A percentile compares a stretch with the other conserved stretches of the same genome.
Conservation (phyloP, 2,797 vertebrate genomes). For the Gallinago solitaria region DNA sequence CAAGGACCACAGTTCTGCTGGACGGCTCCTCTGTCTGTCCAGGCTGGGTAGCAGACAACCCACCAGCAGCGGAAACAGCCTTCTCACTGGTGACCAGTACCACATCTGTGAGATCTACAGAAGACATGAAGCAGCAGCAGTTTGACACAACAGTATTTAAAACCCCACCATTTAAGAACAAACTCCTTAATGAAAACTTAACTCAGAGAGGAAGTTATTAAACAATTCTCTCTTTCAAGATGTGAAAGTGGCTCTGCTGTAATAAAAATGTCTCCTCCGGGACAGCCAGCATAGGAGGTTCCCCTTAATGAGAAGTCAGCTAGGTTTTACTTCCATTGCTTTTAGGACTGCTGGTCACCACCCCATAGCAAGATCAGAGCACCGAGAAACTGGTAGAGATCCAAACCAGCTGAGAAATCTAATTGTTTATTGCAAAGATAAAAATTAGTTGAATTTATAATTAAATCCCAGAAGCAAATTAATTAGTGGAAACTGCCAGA, state of each 20-base stretch:
- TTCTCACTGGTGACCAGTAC: slow-evolving; percentile 33
- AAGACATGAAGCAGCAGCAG: neutral
- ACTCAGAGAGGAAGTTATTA: neutral
- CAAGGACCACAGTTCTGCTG: slow-evolving; percentile 9
- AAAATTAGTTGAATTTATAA: neutral
- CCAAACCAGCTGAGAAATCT: neutral
- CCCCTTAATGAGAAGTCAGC: neutral
- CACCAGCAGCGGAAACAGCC: neutral
- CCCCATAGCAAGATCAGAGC: neutral
- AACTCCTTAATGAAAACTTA: neutral
- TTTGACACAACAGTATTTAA: neutral
- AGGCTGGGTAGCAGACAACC: neutral
- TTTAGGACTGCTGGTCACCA: neutral
- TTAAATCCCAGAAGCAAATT: slow-evolving; percentile 28
- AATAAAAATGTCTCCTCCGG: neutral
- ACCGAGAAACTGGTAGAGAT: neutral
- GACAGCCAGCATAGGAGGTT: neutral
- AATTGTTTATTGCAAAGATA: neutral
- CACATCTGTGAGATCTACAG: neutral
- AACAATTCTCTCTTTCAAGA: neutral
- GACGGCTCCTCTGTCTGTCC: slow-evolving; percentile 39
- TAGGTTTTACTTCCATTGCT: neutral
- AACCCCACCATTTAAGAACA: neutral
- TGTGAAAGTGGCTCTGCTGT: neutral
- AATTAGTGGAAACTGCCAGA: neutral